These are phyloP conservation scores for Leptoteleia sp. DNA, from an alignment of 1,140 invertebrate species.

Conservation along the genomic window DNA sequence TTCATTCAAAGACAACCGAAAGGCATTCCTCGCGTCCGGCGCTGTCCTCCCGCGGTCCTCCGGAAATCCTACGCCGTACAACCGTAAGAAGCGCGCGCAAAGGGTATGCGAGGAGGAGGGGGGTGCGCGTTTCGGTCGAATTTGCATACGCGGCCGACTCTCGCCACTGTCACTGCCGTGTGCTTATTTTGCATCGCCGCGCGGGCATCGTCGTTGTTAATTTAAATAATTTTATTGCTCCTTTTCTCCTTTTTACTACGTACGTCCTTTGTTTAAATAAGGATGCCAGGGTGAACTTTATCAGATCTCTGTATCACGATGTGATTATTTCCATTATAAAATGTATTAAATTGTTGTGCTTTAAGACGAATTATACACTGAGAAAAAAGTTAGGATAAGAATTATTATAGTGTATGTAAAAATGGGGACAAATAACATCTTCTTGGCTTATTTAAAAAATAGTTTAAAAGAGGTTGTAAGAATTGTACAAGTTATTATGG, in stretches of 20 bases:
- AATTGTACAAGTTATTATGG: no score
- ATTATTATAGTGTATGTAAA: no score
- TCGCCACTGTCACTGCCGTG: constrained; percentile 30
- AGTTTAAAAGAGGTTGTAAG: no score
- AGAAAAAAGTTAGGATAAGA: no score
- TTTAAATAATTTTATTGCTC: constrained; percentile 13
- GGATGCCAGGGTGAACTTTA: no score
- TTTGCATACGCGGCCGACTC: constrained; percentile 38
- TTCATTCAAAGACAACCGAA: constrained; percentile 58
- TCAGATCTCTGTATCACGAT: no score
- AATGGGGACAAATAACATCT: no score
- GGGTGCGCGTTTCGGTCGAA: constrained; percentile 29
- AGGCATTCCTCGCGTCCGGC: constrained; percentile 43
- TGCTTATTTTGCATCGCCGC: constrained; percentile 32
- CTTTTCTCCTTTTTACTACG: background rate
- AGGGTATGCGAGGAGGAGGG: constrained; percentile 23
- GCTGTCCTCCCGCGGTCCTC: constrained; percentile 54
- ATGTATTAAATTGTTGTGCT: no score
- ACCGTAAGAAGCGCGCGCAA: constrained; percentile 44
- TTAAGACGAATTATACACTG: no score
- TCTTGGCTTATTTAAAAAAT: no score
- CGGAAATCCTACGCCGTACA: constrained; percentile 51
- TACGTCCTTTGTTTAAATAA: no score
- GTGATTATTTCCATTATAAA: no score
- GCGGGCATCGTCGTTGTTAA: background rate